phyloP scores from a whole-genome alignment of 1,140 invertebrate genomes.

The Drepana arcuata region DNA sequence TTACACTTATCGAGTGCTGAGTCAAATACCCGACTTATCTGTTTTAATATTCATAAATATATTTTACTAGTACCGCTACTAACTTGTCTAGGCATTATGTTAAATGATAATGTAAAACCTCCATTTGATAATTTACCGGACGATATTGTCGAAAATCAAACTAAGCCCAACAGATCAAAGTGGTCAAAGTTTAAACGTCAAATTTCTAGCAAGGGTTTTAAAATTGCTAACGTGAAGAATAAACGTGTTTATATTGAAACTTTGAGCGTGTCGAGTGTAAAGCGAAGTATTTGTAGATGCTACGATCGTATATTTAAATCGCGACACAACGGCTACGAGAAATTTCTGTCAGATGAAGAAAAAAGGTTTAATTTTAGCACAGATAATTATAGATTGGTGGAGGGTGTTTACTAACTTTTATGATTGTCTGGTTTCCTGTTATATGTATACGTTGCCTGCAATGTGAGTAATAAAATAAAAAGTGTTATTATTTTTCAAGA shows the following conservation, averaged over 20 bases:
- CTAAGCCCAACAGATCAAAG: conserved; percentile 16
- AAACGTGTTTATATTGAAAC: conserved; percentile 43
- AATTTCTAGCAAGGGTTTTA: conserved; percentile 28
- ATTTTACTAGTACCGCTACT: no score
- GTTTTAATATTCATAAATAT: no score
- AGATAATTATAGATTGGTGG: conserved; percentile 42
- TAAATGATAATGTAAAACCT: conserved; percentile 12
- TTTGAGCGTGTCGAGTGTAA: conserved; percentile 42
- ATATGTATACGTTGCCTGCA: no score
- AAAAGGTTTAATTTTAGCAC: conserved; percentile 51
- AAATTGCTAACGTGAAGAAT: conserved; percentile 26
- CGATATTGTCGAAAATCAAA: conserved; percentile 18
- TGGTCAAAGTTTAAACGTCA: conserved; percentile 36
- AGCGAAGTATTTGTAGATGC: conserved; percentile 36
- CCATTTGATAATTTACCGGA: conserved; percentile 26
- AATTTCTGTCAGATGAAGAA: conserved; percentile 61
- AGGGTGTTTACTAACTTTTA: conserved; percentile 30
- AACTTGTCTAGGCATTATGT: conserved; percentile 13
- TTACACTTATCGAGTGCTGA: no score
- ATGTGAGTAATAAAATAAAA: no score
- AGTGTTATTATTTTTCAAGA: no score
- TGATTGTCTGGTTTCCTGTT: no score
- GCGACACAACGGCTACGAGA: conserved; percentile 42
- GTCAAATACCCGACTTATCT: no score
- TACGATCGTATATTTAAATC: conserved; percentile 44